Evolutionary conservation across 1,140 invertebrate genomes (phyloP), one percentile per base, ranked within the genome.

Genomic region (Atta colombica): DNA sequence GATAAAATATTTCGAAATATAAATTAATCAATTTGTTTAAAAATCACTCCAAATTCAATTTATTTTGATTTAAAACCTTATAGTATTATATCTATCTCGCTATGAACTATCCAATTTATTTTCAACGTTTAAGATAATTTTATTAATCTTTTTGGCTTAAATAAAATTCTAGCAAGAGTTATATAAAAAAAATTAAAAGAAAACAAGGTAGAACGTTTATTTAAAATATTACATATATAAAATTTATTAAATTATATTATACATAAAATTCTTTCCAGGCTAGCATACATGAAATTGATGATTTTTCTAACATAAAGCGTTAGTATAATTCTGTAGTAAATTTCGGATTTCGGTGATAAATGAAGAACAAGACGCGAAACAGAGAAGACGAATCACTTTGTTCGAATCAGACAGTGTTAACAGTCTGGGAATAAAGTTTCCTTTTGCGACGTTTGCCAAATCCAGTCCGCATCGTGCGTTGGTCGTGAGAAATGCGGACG

Each of bases 401-500:
- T 63, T 81, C 58, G 85, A 74, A 82, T 55, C 87, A 45, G 51
- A 35, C 69, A 72, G 71, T 31, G 77, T 69, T 86, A 87, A 87
- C 61, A 71, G 85, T 84, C 80, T 49, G 77, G 35, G 78, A 75
- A 85, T 89, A 89, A 90, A 87, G 63, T 87, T 82, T 87, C 66
- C 80, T 68, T 87, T 85, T 80, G 84, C 65, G 72, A 72, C 88
- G 71, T 89, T 90, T 87, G 85, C 85, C 85, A 89, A 89, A 90
- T 88, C 88, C 75, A 89, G 80, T 90, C 81, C 88, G 88, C 71
- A 53, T 61, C 55, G 80, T 51, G 87, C 77, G 85, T 80, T 49
- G 61, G 78, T 63, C 89, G 85, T 90, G 89, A 90, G 89, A 90
- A 87, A 87, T 90, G 87, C 78, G 88, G 80, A 58, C 77, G 71